Evolutionary conservation across 1,140 invertebrate genomes (phyloP).

Genomic region (Zophobas atratus): DNA sequence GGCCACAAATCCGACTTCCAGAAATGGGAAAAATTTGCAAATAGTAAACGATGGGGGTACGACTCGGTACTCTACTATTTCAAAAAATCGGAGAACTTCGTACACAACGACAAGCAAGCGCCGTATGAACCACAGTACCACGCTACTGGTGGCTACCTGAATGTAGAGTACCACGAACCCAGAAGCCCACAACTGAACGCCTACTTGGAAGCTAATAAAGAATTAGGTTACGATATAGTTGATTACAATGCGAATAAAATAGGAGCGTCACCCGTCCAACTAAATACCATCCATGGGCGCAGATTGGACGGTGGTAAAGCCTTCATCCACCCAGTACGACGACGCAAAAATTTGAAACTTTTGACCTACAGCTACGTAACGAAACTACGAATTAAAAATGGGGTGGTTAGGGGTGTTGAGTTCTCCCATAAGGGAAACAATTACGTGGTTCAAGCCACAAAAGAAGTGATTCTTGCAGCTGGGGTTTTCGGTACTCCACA

Average conservation of each 20-base stretch:
- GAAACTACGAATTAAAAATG: slow-evolving; percentile 78
- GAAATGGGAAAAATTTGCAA: slow-evolving; percentile 74
- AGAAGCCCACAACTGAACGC: slow-evolving; percentile 63
- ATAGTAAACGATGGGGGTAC: slow-evolving; percentile 79
- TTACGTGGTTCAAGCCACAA: slow-evolving; percentile 62
- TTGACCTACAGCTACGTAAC: slow-evolving; percentile 70
- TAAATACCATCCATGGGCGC: slow-evolving; percentile 35
- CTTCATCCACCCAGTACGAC: slow-evolving; percentile 44
- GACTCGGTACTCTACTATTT: slow-evolving; percentile 75
- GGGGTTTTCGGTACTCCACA: slow-evolving; percentile 70
- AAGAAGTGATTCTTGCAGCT: slow-evolving; percentile 71
- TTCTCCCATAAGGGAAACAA: slow-evolving; percentile 64
- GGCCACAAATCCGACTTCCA: slow-evolving; percentile 81
- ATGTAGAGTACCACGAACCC: slow-evolving; percentile 64
- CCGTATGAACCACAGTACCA: slow-evolving; percentile 24
- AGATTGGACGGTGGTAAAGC: slow-evolving; percentile 44
- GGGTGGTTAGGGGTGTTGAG: slow-evolving; percentile 73
- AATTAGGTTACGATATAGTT: slow-evolving; percentile 71
- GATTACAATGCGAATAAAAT: slow-evolving; percentile 60
- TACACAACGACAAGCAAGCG: background rate
- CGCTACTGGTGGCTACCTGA: slow-evolving; percentile 10
- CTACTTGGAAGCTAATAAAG: slow-evolving; percentile 72
- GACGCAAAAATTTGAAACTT: slow-evolving; percentile 73
- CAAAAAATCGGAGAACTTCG: slow-evolving; percentile 70
- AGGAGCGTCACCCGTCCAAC: slow-evolving; percentile 35